Evolutionary conservation across 2,888 invertebrate genomes (phyloP), one percentile per base, ranked within the genome.

Genomic region (Eupeodes latifasciatus): DNA sequence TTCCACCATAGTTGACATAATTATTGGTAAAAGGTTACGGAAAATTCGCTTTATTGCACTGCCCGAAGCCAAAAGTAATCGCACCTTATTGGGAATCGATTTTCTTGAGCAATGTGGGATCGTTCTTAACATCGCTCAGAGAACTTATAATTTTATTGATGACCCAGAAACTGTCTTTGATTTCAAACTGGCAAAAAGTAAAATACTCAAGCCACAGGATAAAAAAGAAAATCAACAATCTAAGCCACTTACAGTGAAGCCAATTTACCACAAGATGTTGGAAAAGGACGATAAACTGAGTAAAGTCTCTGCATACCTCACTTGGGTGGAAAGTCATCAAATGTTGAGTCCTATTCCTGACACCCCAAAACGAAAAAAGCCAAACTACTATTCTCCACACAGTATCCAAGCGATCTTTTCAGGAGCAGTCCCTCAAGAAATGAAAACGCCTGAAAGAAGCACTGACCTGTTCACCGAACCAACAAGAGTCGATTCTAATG

Each of bases 371-470:
- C 34, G 36, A 61, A 36, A 7, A 61, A 61, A 34, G 14, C 12
- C 4, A 5, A 40, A 61, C 6, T 40, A 5, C 12, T 40, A 40
- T 9, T 40, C 40, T 40, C 6, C 40, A n/a, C n/a, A n/a, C n/a
- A n/a, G n/a, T n/a, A n/a, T n/a, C n/a, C n/a, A n/a, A n/a, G n/a
- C n/a, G n/a, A n/a, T n/a, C n/a, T n/a, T n/a, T n/a, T 49, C 12
- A 3, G 12, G 49, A 49, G 49, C 49, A 5, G 12, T 49, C 0
- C 49, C 49, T 4, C n/a, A 27, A 27, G n/a, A 57, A 2, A n/a
- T 57, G 57, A 57, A 19, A 57, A 57, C 57, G 19, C 61, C 61
- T 36, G 61, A 61, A 9, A 61, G 36, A 61, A 12, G 34, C 19
- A 36, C n/a, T 6, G 61, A 61, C 10, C 36, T 61, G 6, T 61